Base-by-base conservation (phyloP, 2,888 invertebrate genomes). In the Buathra laborator region DNA sequence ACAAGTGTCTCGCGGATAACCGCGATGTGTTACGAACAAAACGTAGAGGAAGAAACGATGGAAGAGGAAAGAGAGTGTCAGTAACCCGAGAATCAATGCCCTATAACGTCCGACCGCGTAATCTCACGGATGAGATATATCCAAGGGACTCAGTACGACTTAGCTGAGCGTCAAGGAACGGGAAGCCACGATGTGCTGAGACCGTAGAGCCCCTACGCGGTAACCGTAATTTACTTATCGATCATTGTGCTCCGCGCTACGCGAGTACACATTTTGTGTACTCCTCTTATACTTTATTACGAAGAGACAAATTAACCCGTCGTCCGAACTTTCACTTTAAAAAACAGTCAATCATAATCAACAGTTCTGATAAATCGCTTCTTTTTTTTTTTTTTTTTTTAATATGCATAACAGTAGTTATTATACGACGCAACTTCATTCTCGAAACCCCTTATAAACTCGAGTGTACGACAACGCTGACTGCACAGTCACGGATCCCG, bases 141-240 rank as follows among this genome's bases (percentile, higher is more conserved):
- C 46, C 66, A 51, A 62, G 43, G 32, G 76, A 66, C 66, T 66
- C 66, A 44, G 53, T 64, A 19, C 51, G 76, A 76, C 66, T 66
- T 76, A 51, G 76, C 43, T 43, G 51, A 64, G 43, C 76, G 66
- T 76, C 53, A 51, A 66, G 56, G 64, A 78, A 70, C 67, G 85
- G 81, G 89, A 88, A 89, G 88, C 88, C 88, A 79, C 79, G 83
- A 83, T 86, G 83, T 86, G 87, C 88, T 70, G 29, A 29, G 29
- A 12, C n/a, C 62, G 32, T 12, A 62, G 29, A 62, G 62, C 32
- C 62, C 59, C 46, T 14, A 51, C 80, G 71, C 68, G 68, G 77
- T 64, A 76, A 79, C 56, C 44, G 59, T 89, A 89, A 89, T 89
- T 86, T 86, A 86, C 85, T 89, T 89, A 89, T 87, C 88, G 86